phyloP scores from a whole-genome alignment of 2,888 invertebrate genomes.

The Micoletzkya japonica region DNA sequence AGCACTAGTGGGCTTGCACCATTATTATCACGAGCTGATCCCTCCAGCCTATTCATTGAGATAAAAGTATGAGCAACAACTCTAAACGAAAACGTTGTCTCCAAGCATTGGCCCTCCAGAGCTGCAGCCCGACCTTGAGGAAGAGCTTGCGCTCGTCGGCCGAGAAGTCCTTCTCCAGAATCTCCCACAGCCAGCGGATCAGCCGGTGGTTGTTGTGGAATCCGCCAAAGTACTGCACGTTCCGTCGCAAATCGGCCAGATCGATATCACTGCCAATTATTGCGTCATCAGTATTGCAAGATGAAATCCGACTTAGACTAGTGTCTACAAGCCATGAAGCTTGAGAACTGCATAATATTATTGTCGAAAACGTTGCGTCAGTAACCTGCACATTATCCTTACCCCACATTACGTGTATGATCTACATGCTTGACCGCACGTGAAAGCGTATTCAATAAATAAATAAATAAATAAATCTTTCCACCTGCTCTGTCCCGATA shows the following conservation, averaged over 20 bases:
- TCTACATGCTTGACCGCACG: too few relatives aligned
- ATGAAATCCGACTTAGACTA: too few relatives aligned
- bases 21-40: background rate
- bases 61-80: too few relatives aligned
- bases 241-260: conserved; percentile 80
- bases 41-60: too few relatives aligned
- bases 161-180: conserved; percentile 89
- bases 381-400: background rate
- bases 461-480: background rate
- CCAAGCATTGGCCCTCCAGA: too few relatives aligned
- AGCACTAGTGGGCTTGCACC: background rate
- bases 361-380: too few relatives aligned
- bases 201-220: conserved; percentile 91
- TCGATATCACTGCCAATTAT: conserved; percentile 92
- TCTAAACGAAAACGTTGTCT: too few relatives aligned
- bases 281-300: too few relatives aligned
- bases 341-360: too few relatives aligned
- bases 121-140: too few relatives aligned
- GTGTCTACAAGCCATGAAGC: too few relatives aligned
- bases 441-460: too few relatives aligned
- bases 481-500: conserved; percentile 78
- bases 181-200: conserved; percentile 98
- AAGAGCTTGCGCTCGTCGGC: conserved; percentile 89
- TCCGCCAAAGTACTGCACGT: conserved; percentile 98
- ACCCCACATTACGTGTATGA: background rate